Base-by-base conservation (phyloP, 2,888 invertebrate genomes). In the Carpatolechia fugitivella region DNA sequence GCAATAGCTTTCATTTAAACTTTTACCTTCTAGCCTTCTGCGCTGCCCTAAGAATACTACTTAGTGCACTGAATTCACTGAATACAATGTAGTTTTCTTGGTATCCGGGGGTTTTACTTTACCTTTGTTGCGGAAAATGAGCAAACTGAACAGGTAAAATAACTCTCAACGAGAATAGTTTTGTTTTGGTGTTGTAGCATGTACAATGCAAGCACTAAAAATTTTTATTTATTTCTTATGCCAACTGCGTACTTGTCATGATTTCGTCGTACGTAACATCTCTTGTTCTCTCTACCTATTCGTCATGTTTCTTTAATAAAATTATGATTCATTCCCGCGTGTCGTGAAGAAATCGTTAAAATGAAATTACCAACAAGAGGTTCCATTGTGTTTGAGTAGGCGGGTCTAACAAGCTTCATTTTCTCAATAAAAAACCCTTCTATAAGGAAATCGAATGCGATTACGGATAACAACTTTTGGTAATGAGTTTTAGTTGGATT, bases 311-410 rank as follows among this genome's bases (percentile, higher is more conserved):
- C 35, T 35, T n/a, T n/a, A 18, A 4, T 13, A 11, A 11, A 49
- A 49, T 49, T 49, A 35, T 49, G 49, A 63, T 59, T 63, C 49
- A 49, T 35, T 11, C 10, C 35, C 18, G 16, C 33, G 31, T 5
- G 16, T 14, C 30, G 30, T 30, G 13, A n/a, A 1, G 48, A 48
- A n/a, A n/a, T n/a, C 8, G 16, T 31, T 16, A 49, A 35, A 49
- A 35, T 20, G 35, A 18, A 49, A 24, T 49, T 49, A 35, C 49
- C 20, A n/a, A 16, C 48, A 30, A 29, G 47, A 33, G 11, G 16
- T 18, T 20, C 33, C 35, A 20, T 35, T 49, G 35, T 48, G 16
- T 33, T 35, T 35, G 35, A 49, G 49, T 35, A 20, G 11, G 13
- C 40, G 7, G 40, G 20, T 35, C 18, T 35, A 20, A 33, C n/a